Conservation (phyloP, 2,113 vertebrate genomes). For the Aldabrachelys gigantea region DNA sequence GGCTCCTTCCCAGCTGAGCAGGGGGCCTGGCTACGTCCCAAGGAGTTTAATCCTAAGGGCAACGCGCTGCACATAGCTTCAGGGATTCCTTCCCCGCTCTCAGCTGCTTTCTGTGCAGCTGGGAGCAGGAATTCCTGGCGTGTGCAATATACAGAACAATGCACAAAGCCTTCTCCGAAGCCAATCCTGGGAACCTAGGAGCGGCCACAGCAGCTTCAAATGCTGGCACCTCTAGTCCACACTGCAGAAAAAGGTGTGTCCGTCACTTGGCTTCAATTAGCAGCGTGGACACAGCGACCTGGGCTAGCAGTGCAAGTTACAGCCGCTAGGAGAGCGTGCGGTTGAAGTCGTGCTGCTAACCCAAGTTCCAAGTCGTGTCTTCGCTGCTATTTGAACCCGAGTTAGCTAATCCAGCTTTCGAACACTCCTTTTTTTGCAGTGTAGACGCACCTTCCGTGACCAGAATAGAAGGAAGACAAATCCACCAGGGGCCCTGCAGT, state of each 20-base stretch:
- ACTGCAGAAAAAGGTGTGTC: too few species aligned
- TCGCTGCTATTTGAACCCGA: background rate
- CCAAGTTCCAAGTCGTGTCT: too few species aligned
- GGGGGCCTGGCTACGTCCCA: background rate
- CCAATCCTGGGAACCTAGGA: background rate
- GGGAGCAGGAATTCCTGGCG: background rate
- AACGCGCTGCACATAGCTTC: background rate
- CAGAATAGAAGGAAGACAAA: background rate
- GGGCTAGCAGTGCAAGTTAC: too few species aligned
- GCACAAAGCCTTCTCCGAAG: background rate
- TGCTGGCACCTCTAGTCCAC: background rate
- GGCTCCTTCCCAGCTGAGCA: background rate
- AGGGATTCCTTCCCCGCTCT: background rate
- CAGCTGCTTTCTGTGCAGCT: background rate
- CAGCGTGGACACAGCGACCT: too few species aligned
- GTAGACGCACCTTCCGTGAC: background rate
- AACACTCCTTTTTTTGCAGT: background rate
- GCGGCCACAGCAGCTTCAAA: background rate
- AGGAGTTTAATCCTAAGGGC: background rate
- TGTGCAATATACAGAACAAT: background rate
- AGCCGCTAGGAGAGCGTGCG: too few species aligned
- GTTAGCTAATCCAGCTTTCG: background rate
- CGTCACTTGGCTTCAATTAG: too few species aligned
- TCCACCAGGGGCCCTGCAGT: background rate
- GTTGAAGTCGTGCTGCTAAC: too few species aligned